Conservation (phyloP, 2,888 invertebrate genomes). For the Scelioninae gen. 1 region DNA sequence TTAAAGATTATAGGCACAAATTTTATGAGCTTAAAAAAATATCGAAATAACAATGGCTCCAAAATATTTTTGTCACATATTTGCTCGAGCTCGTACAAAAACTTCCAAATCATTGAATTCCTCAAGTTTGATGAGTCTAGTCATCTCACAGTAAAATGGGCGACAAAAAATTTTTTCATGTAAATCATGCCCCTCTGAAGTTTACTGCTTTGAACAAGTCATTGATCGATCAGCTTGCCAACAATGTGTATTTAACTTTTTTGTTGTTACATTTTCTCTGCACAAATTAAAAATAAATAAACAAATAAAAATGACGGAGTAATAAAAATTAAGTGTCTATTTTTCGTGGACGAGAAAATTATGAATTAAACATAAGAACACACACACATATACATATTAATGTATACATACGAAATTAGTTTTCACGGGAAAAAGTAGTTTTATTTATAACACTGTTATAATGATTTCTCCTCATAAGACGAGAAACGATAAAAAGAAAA, state of each 20-base stretch:
- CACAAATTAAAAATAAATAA: constrained; percentile 2
- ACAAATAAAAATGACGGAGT: too few species aligned
- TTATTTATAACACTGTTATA: constrained; percentile 18
- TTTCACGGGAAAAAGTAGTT: neutral
- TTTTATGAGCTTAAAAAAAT: constrained; percentile 5
- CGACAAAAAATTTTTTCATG: constrained; percentile 44
- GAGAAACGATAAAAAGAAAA: constrained; percentile 41
- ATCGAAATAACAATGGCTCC: constrained; percentile 10
- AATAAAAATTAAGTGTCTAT: neutral
- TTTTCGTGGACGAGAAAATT: constrained; percentile 12
- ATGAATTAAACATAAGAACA: constrained; percentile 4
- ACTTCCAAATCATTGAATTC: constrained; percentile 34
- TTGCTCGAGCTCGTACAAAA: constrained; percentile 27
- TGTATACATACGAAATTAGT: too few species aligned
- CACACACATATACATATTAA: neutral
- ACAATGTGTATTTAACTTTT: constrained; percentile 49
- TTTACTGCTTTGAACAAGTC: constrained; percentile 49
- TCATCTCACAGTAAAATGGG: constrained; percentile 38
- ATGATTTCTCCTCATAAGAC: constrained; percentile 45
- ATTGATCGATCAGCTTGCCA: constrained; percentile 46
- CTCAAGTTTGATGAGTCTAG: constrained; percentile 49
- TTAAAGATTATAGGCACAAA: too few species aligned
- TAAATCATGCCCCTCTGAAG: constrained; percentile 24
- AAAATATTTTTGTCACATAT: constrained; percentile 57
- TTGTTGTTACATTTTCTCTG: constrained; percentile 22